These are phyloP conservation scores for Ctenicera cuprea DNA, from an alignment of 2,888 invertebrate genomes.

Conservation along the genomic window DNA sequence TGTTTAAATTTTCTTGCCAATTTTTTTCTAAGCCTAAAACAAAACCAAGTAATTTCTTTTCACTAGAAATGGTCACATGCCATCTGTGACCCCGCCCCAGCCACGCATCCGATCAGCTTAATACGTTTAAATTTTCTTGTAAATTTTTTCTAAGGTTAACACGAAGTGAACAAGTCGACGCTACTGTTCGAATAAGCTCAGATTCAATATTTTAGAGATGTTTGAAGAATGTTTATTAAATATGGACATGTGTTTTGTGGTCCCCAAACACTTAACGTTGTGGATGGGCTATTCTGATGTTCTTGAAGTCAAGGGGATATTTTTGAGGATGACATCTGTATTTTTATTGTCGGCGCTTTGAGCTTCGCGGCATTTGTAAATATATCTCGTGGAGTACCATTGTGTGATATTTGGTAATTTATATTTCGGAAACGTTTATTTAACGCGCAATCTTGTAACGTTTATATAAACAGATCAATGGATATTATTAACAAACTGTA, in stretches of 20 bases:
- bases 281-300: conserved; percentile 36
- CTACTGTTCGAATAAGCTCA: conserved; percentile 6
- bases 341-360: conserved; percentile 51
- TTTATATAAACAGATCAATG: not conserved
- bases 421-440: conserved; percentile 4
- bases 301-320: conserved; percentile 49
- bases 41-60: too few species aligned
- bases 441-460: not conserved
- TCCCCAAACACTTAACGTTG: conserved; percentile 45
- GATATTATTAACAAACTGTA: not conserved
- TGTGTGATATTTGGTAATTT: conserved; percentile 13
- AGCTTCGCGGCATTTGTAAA: conserved; percentile 27
- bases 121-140: too few species aligned
- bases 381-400: conserved; percentile 7
- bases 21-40: too few species aligned
- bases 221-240: conserved; percentile 52
- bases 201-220: conserved; percentile 45
- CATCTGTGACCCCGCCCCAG: too few species aligned
- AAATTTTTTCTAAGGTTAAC: too few species aligned
- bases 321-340: conserved; percentile 50
- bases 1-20: too few species aligned
- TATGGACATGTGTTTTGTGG: conserved; percentile 51
- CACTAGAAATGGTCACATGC: too few species aligned
- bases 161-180: not conserved
- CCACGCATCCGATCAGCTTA: too few species aligned